Evolutionary conservation across 2,888 invertebrate genomes (phyloP), one percentile per base, ranked within the genome.

Genomic region (Hydraecia micacea): DNA sequence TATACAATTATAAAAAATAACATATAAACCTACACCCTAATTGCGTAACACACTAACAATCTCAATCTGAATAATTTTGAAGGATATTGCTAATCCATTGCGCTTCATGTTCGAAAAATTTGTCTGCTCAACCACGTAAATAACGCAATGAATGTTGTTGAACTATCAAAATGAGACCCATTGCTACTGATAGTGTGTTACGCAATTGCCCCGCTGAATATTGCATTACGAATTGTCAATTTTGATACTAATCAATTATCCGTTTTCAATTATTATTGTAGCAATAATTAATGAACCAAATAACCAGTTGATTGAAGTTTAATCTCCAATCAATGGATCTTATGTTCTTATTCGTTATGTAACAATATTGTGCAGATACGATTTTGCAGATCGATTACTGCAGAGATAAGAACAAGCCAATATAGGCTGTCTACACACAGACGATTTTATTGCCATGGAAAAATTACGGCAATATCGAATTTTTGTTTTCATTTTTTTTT

Each of bases 281-380:
- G 36, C 6, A 71, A 78, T 69, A 78, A 62, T n/a, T 21, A 21
- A 49, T 78, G 15, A 49, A 73, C 74, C 42, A 58, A 39, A 46
- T 65, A 46, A 62, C 28, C n/a, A 67, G 15, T 49, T 69, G 32
- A 80, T 80, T 80, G 68, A 49, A 69, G 75, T 74, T 74, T 58
- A 75, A 81, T 80, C 58, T 65, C 13, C 62, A 60, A 79, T 39
- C 73, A 79, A 42, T 60, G n/a, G 39, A 28, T 46, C n/a, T 46
- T 49, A n/a, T 49, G 11, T 58, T 69, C 58, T 70, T 11, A 21
- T 75, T 69, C 4, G 52, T 77, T 81, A 21, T 8, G 46, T 58
- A 71, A 71, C 60, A 60, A 55, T 65, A 55, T 62, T 67, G 66
- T 1, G 42, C 65, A 6, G 70, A 71, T 62, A 67, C 15, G 13